Evolutionary conservation across 2,113 vertebrate species (phyloP).

Genomic region (Pomatorhinus ruficollis): DNA sequence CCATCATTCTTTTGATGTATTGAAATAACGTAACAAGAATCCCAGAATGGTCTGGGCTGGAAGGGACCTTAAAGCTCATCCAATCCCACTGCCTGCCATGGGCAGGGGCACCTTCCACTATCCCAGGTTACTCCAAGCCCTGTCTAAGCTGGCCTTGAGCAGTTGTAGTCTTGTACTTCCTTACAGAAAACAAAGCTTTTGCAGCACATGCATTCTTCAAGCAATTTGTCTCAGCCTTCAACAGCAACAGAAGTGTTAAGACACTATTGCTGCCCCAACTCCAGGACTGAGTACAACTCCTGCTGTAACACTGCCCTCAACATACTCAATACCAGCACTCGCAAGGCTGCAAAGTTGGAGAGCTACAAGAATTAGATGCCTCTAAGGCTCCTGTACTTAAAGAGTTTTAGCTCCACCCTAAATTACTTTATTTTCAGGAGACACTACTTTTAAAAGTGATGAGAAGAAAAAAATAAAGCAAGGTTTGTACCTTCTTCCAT

Average conservation of each 20-base stretch:
- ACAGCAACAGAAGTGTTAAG: neutral
- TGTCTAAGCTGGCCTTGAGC: too few species aligned
- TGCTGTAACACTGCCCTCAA: rapidly evolving
- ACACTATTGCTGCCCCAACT: neutral
- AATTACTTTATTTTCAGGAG: neutral
- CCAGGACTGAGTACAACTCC: neutral
- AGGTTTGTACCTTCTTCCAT: neutral
- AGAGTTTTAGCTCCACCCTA: neutral
- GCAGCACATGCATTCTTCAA: neutral
- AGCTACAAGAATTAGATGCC: neutral
- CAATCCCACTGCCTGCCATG: rapidly evolving
- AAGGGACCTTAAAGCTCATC: neutral
- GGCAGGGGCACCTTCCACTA: neutral
- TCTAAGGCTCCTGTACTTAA: too few species aligned
- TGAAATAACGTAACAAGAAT: neutral
- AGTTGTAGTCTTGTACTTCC: neutral
- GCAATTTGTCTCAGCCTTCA: neutral
- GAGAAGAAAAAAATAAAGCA: neutral
- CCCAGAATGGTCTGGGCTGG: too few species aligned
- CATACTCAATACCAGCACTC: neutral
- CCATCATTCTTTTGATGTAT: neutral
- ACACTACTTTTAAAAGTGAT: neutral
- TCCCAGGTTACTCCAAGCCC: neutral
- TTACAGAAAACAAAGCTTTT: neutral
- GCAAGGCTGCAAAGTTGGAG: neutral